These are phyloP conservation scores for Eretmochelys imbricata DNA, from an alignment of 2,113 vertebrate genomes.

Conservation along the genomic window DNA sequence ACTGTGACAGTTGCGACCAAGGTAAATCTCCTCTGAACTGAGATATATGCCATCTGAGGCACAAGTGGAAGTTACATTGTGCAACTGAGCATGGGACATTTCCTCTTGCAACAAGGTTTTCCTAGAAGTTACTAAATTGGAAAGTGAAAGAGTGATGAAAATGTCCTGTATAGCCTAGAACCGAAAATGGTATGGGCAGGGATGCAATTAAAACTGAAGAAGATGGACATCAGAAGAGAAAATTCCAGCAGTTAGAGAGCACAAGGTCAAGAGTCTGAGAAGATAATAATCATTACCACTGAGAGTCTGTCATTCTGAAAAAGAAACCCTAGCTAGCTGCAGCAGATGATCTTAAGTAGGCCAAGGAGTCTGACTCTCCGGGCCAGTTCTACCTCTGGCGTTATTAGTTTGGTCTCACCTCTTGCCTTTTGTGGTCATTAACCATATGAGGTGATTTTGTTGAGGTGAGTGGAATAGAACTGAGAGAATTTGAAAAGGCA, in stretches of 20 bases:
- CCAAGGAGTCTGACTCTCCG: constrained; percentile 40
- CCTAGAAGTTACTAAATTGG: constrained; percentile 36
- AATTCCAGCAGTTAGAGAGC: constrained; percentile 58
- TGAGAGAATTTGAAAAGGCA: not conserved
- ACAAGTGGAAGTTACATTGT: constrained; percentile 16
- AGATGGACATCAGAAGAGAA: constrained; percentile 58
- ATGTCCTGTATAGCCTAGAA: constrained; percentile 60
- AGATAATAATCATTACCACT: constrained; percentile 58
- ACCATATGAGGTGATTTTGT: not conserved
- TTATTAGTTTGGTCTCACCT: not conserved
- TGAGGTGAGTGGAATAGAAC: not conserved
- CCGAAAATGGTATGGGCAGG: constrained; percentile 70
- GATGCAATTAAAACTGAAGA: constrained; percentile 75
- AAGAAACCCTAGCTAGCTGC: not conserved
- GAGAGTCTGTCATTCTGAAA: constrained; percentile 36
- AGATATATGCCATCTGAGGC: constrained; percentile 16
- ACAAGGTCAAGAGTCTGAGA: constrained; percentile 62
- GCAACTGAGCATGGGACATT: constrained; percentile 42
- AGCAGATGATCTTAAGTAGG: constrained; percentile 35
- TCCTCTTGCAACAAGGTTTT: constrained; percentile 35
- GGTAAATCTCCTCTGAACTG: constrained; percentile 26
- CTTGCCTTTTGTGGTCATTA: not conserved
- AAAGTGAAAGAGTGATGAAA: constrained; percentile 30
- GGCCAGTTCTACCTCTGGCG: not conserved
- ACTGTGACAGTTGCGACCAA: not conserved